Base-by-base conservation (phyloP, 2,888 invertebrate genomes). In the Onthophagus sagittarius region DNA sequence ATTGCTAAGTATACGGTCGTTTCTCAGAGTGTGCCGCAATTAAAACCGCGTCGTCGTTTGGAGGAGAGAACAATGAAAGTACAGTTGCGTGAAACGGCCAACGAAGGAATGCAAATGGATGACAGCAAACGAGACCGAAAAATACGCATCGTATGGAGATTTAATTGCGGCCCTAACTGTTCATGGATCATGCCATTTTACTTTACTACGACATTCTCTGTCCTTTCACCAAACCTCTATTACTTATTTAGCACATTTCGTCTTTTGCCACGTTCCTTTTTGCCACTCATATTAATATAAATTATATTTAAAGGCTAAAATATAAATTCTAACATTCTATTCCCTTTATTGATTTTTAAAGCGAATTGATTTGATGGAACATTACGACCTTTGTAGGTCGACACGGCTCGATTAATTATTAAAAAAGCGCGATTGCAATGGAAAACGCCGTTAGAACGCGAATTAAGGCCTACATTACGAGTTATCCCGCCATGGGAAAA, bases 101-200 rank as follows among this genome's bases (percentile, higher is more conserved):
- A 13, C 15, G 67, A 23, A 31, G 67, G 67, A 67, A 67, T 67
- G 67, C 67, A 67, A 67, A 67, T 67, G 32, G 67, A 32, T 31
- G 39, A 67, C 23, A 32, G 13, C n/a, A 32, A 67, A 31, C 67
- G 67, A 67, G 67, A 31, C 32, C 67, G 67, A 67, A 67, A 67
- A 67, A 67, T 67, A n/a, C 23, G 23, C 15, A 32, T 67, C 67
- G 31, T 67, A 67, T 23, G 67, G 32, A 32, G 67, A 15, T 67
- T 67, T 67, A 67, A 67, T 67, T 67, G 67, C 67, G 67, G 39
- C 67, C 67, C 32, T 67, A 67, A 67, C 67, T 67, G 67, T 67
- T 67, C 23, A 67, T 23, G 23, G 39, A 53, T 53, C 39, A 53
- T 53, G 39, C 39, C 6, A 53, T 53, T 53, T 23, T 53, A 11